Conservation (phyloP, 2,797 vertebrate genomes). For the Tragopan temminckii region DNA sequence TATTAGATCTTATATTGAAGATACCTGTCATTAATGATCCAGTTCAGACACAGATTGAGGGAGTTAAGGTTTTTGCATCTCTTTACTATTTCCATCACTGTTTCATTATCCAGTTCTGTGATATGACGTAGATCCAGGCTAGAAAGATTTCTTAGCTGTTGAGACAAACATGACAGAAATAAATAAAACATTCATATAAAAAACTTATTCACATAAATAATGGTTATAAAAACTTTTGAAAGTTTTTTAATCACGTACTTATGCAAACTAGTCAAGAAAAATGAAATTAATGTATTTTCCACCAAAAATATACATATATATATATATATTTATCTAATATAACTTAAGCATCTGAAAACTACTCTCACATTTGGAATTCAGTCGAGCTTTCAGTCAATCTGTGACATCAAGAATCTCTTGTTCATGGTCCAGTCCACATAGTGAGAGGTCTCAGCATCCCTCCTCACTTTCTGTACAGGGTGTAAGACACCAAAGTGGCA, state of each 20-base stretch:
- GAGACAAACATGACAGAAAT: slow-evolving; percentile 65
- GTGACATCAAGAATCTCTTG: background rate
- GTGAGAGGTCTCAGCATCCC: rapidly evolving
- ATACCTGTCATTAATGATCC: slow-evolving; percentile 99
- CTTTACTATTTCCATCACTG: slow-evolving; percentile 98
- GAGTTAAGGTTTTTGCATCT: slow-evolving; percentile 94
- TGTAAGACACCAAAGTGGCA: background rate
- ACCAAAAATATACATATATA: too few species aligned
- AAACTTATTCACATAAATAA: background rate
- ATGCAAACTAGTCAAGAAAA: background rate
- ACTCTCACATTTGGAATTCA: background rate
- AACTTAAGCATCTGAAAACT: background rate
- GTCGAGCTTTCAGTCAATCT: background rate
- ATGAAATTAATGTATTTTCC: background rate
- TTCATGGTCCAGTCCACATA: background rate
- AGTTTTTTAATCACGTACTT: background rate
- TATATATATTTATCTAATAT: background rate
- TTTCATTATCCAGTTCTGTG: slow-evolving; percentile 97
- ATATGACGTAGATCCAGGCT: slow-evolving; percentile 96
- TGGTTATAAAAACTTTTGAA: background rate
- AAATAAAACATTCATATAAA: slow-evolving; percentile 28
- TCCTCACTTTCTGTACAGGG: background rate
- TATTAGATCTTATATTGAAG: background rate
- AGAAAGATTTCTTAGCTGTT: slow-evolving; percentile 91
- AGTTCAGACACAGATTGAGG: slow-evolving; percentile 98